phyloP scores from a whole-genome alignment of 1,140 invertebrate species.

The Andrena cerasifolii region DNA sequence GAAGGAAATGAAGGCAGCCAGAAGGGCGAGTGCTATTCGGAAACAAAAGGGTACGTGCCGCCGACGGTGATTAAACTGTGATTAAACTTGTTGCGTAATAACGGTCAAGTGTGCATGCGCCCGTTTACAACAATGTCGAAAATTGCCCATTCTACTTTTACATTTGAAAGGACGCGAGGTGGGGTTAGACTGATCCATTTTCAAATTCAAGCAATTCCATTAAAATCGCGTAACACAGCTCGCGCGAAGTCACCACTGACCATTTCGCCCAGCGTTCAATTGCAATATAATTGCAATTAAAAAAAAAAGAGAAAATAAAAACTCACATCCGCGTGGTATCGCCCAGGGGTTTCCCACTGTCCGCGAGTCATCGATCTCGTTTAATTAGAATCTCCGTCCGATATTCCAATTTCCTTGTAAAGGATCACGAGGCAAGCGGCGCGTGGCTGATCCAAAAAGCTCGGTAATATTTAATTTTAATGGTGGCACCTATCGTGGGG shows the following conservation, averaged over 20 bases:
- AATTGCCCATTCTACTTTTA: too few species aligned
- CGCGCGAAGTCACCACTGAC: too few species aligned
- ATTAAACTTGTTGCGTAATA: slow-evolving; percentile 27
- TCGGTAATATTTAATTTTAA: slow-evolving; percentile 60
- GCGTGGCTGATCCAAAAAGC: slow-evolving; percentile 44
- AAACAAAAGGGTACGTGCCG: slow-evolving; percentile 6
- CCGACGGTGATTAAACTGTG: slow-evolving; percentile 26
- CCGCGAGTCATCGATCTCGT: slow-evolving; percentile 11
- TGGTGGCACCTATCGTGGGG: slow-evolving; percentile 29
- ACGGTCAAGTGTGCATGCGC: background rate
- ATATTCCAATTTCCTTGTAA: slow-evolving; percentile 30
- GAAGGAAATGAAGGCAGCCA: background rate
- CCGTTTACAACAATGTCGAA: background rate
- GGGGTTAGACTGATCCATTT: too few species aligned
- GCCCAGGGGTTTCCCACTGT: too few species aligned
- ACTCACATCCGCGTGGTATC: too few species aligned
- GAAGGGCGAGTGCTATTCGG: background rate
- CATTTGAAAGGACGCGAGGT: too few species aligned
- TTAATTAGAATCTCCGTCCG: slow-evolving; percentile 41
- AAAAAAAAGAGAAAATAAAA: background rate
- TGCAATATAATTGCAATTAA: background rate
- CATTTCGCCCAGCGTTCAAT: background rate
- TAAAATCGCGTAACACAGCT: too few species aligned
- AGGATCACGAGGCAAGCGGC: slow-evolving; percentile 9
- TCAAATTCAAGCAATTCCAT: too few species aligned